Evolutionary conservation across 1,140 invertebrate genomes (phyloP).

Genomic region (Drepana arcuata): DNA sequence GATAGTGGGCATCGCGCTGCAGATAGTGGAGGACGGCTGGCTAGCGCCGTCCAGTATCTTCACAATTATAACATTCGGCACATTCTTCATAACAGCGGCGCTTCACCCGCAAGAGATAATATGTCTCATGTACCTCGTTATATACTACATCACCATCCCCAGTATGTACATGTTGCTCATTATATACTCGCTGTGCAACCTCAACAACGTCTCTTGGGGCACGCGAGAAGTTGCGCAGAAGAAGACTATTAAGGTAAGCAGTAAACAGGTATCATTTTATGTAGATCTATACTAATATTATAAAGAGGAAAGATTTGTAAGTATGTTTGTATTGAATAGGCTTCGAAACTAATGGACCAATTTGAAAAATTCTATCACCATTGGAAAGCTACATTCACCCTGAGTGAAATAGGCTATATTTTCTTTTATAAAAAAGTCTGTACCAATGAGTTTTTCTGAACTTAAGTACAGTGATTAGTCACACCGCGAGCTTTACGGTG

Average conservation of each 20-base stretch:
- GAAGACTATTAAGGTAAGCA: conserved; percentile 84
- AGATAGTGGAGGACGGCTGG: conserved; percentile 85
- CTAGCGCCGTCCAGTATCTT: conserved; percentile 86
- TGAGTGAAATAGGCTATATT: too few relatives aligned
- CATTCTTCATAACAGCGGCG: conserved; percentile 72
- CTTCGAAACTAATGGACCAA: too few relatives aligned
- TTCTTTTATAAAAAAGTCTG: too few relatives aligned
- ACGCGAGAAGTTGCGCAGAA: conserved; percentile 81
- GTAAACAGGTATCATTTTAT: too few relatives aligned
- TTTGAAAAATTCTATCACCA: too few relatives aligned
- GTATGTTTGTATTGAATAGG: too few relatives aligned
- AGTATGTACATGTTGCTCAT: conserved; percentile 95
- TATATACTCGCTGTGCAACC: conserved; percentile 92
- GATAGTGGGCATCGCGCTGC: conserved; percentile 87
- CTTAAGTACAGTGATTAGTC: too few relatives aligned
- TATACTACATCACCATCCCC: conserved; percentile 94
- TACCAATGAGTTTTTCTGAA: too few relatives aligned
- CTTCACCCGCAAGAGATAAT: conserved; percentile 89
- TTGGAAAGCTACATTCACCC: too few relatives aligned
- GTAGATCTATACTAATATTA: too few relatives aligned
- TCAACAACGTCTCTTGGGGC: conserved; percentile 93
- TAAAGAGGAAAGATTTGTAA: too few relatives aligned
- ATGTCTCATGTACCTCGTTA: conserved; percentile 83
- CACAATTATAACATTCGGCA: conserved; percentile 75
- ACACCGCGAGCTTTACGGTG: too few relatives aligned